Evolutionary conservation across 2,113 vertebrate species (phyloP), one percentile per base, ranked within the genome.

Genomic region (Etheostoma spectabile): DNA sequence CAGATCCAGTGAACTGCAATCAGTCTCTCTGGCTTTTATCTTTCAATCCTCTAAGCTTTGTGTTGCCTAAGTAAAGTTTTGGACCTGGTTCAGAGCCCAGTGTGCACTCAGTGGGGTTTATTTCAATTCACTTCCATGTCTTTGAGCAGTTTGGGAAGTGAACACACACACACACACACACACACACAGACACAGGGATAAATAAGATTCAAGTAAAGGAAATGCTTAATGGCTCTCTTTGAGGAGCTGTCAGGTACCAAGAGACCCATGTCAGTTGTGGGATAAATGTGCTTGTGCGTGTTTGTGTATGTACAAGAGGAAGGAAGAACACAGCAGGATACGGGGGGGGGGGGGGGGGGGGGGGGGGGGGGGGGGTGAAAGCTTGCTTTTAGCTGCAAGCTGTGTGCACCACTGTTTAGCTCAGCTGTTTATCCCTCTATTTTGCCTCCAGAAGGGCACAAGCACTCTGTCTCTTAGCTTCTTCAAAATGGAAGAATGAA

Each of bases 291-390:
- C 70, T 60, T 68, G 74, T 80, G 67, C 72, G 24, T 68, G 60
- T 67, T 35, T 79, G 62, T 81, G 42, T 71, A 14, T 57, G 59
- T 69, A 19, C n/a, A 46, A 67, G 62, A 82, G 74, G 80, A 81
- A 80, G 80, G 74, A 83, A 79, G 61, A 79, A 77, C 84, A 82
- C 90, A 87, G 86, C 75, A 64, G 69, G 80, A 83, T 65, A 82
- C 63, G 35, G 65, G 72, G n/a, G n/a, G n/a, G n/a, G n/a, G n/a
- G n/a, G n/a, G n/a, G n/a, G n/a, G n/a, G n/a, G n/a, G n/a, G n/a
- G n/a, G n/a, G n/a, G n/a, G n/a, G n/a, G n/a, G n/a, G n/a, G n/a
- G n/a, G n/a, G 42, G 79, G 71, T 60, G 69, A 89, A 87, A 75
- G 80, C 68, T 88, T 76, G 81, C 80, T 81, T 84, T 89, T 61